phyloP scores from a whole-genome alignment of 1,140 invertebrate species.

The Megalopta genalis region DNA sequence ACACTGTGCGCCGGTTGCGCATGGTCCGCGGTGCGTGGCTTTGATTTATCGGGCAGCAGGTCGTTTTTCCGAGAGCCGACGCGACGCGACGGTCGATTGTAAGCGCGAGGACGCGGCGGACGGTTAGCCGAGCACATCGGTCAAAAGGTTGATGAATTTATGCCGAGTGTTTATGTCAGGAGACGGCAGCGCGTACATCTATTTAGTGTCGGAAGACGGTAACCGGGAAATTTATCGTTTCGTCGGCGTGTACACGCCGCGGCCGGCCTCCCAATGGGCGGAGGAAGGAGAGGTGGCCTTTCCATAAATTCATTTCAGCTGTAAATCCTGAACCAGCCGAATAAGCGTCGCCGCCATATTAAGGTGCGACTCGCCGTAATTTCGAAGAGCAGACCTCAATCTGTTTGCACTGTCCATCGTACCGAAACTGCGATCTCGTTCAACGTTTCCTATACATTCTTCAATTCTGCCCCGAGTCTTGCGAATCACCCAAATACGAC shows the following conservation, averaged over 20 bases:
- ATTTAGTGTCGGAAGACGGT: constrained; percentile 72
- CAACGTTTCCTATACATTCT: too few relatives aligned
- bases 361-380: constrained; percentile 51
- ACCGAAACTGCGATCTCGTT: neutral
- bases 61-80: neutral
- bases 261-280: constrained; percentile 14
- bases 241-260: constrained; percentile 60
- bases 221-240: constrained; percentile 76
- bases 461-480: too few relatives aligned
- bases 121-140: constrained; percentile 42
- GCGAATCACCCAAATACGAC: too few relatives aligned
- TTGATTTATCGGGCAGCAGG: constrained; percentile 28
- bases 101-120: constrained; percentile 21
- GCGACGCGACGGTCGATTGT: constrained; percentile 9
- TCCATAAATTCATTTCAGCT: constrained; percentile 76
- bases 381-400: constrained; percentile 44
- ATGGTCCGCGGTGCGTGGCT: neutral
- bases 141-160: constrained; percentile 72
- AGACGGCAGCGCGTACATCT: constrained; percentile 70
- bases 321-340: constrained; percentile 73
- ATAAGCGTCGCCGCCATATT: constrained; percentile 72
- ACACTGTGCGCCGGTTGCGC: neutral
- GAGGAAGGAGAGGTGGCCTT: constrained; percentile 53
- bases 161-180: constrained; percentile 74
- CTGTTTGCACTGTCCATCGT: too few relatives aligned